These are phyloP conservation scores for Corythornis leucogaster DNA, from an alignment of 2,797 vertebrate genomes.

Conservation along the genomic window DNA sequence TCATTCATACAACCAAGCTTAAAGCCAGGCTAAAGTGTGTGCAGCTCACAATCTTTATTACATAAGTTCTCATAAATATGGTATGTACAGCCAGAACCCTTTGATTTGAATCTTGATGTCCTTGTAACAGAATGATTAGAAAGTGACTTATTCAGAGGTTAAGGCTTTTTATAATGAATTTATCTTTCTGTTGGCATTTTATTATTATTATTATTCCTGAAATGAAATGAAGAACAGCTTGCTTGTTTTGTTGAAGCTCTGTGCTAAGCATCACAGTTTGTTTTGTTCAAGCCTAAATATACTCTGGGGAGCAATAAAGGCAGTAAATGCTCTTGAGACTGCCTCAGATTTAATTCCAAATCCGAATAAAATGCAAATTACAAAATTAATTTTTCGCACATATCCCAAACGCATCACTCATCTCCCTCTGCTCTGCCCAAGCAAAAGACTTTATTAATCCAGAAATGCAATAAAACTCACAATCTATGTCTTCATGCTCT, in stretches of 20 bases:
- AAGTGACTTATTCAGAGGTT: constrained; percentile 60
- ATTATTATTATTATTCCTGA: constrained; percentile 45
- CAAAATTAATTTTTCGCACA: constrained; percentile 33
- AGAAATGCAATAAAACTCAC: constrained; percentile 4
- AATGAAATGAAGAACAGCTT: constrained; percentile 44
- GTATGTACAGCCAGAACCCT: constrained; percentile 6
- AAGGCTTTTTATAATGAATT: constrained; percentile 33
- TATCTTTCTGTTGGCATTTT: background rate
- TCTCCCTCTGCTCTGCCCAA: background rate
- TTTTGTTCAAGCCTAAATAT: constrained; percentile 51
- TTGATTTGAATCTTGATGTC: constrained; percentile 30
- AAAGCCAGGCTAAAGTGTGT: constrained; percentile 40
- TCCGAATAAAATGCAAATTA: constrained; percentile 50
- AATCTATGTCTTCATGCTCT: background rate
- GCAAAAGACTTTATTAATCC: background rate
- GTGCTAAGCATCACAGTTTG: constrained; percentile 20
- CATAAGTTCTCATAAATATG: constrained; percentile 41
- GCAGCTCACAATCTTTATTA: constrained; percentile 32
- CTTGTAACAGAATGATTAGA: constrained; percentile 52
- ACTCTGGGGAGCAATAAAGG: constrained; percentile 30
- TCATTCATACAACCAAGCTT: constrained; percentile 54
- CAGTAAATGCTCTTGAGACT: constrained; percentile 54
- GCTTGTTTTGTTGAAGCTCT: constrained; percentile 8
- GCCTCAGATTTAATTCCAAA: constrained; percentile 40
- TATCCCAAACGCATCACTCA: background rate